Conservation (phyloP, 2,113 vertebrate genomes). For the Sorex araneus region DNA sequence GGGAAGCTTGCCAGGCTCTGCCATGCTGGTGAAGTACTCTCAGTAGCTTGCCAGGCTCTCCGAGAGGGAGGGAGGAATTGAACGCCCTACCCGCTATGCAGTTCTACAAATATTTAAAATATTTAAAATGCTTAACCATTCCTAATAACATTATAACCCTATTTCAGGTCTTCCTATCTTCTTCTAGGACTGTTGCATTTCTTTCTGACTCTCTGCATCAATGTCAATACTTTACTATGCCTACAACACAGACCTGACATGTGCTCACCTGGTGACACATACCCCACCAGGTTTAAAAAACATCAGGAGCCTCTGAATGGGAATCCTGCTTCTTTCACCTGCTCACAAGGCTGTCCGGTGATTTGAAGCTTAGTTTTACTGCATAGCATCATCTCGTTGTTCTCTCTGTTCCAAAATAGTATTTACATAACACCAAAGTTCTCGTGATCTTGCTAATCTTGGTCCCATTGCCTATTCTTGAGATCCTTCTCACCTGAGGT, state of each 20-base stretch:
- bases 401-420: neutral
- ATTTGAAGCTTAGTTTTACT: neutral
- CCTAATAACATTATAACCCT: neutral
- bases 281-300: neutral
- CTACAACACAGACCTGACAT: neutral
- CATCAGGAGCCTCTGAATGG: neutral
- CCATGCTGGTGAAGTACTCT: too few species aligned
- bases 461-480: neutral
- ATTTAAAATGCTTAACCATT: too few species aligned
- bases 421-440: neutral
- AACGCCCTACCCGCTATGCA: too few species aligned
- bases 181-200: neutral
- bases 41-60: too few species aligned
- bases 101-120: too few species aligned
- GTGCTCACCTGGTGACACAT: neutral
- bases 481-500: neutral
- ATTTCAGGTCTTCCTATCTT: neutral
- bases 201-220: neutral
- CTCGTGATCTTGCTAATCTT: neutral
- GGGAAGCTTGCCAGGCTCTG: too few species aligned
- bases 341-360: neutral
- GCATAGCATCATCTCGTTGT: neutral
- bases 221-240: neutral
- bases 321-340: neutral
- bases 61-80: too few species aligned